Conservation (phyloP, 2,797 vertebrate species). For the Catharus ustulatus region DNA sequence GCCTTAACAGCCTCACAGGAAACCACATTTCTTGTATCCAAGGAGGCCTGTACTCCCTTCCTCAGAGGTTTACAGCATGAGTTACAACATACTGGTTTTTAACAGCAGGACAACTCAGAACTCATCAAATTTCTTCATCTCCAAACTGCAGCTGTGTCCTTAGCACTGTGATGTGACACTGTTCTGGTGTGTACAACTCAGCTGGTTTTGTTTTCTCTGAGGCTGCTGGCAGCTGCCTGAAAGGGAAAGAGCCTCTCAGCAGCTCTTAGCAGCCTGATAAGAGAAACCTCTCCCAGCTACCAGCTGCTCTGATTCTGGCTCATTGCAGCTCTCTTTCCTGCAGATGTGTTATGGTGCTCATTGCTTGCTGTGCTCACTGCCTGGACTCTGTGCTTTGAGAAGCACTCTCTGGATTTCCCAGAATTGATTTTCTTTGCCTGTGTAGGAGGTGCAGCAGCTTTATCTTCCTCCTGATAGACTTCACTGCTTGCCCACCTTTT, state of each 20-base stretch:
- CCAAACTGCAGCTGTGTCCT: not conserved
- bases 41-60: not conserved
- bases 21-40: not conserved
- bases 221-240: not conserved
- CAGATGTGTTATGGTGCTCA: not conserved
- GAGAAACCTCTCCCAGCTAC: not conserved
- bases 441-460: not conserved
- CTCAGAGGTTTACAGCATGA: not conserved
- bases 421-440: not conserved
- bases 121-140: not conserved
- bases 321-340: not conserved
- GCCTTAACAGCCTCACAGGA: not conserved
- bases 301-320: not conserved
- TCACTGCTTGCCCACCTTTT: not conserved
- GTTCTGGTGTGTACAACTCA: not conserved
- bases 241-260: not conserved
- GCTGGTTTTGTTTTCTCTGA: not conserved
- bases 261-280: not conserved
- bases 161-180: not conserved
- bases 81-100: not conserved
- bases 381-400: not conserved
- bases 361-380: not conserved
- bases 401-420: not conserved
- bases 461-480: not conserved
- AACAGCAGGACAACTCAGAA: not conserved